Conservation (phyloP, 2,888 invertebrate genomes). For the Apamea monoglypha region DNA sequence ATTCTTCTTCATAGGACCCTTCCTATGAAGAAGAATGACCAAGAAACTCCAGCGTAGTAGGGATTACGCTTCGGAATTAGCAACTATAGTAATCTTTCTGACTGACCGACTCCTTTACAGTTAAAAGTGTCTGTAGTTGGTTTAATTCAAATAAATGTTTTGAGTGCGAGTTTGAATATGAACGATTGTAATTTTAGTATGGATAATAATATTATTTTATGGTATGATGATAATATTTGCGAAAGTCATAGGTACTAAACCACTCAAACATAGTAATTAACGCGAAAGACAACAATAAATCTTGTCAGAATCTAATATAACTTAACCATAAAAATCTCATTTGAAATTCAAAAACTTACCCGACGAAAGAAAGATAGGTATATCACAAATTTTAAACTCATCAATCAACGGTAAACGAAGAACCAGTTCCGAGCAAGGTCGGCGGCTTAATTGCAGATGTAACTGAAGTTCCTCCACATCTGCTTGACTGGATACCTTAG, state of each 20-base stretch:
- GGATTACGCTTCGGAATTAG: background rate
- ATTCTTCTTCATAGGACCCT: background rate
- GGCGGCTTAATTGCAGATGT: constrained; percentile 67
- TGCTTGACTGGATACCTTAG: constrained; percentile 45
- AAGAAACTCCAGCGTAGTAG: no score
- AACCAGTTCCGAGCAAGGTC: constrained; percentile 69
- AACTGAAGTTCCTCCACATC: constrained; percentile 50
- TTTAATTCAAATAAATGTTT: background rate
- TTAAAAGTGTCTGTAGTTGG: background rate
- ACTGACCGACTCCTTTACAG: background rate
- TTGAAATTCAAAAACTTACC: constrained; percentile 42
- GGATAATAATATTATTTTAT: background rate
- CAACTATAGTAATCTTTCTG: background rate
- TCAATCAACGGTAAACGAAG: constrained; percentile 52
- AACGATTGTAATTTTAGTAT: background rate
- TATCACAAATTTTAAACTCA: constrained; percentile 43
- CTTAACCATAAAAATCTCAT: constrained; percentile 48
- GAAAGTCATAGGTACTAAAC: constrained; percentile 16
- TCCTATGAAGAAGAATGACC: no score
- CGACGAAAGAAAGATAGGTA: constrained; percentile 32
- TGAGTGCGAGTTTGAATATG: background rate
- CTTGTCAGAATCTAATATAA: constrained; percentile 39
- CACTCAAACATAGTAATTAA: constrained; percentile 51
- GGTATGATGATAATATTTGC: constrained; percentile 22
- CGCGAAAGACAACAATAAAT: constrained; percentile 41